Conservation (phyloP, 2,113 vertebrate genomes). For the Platichthys flesus region DNA sequence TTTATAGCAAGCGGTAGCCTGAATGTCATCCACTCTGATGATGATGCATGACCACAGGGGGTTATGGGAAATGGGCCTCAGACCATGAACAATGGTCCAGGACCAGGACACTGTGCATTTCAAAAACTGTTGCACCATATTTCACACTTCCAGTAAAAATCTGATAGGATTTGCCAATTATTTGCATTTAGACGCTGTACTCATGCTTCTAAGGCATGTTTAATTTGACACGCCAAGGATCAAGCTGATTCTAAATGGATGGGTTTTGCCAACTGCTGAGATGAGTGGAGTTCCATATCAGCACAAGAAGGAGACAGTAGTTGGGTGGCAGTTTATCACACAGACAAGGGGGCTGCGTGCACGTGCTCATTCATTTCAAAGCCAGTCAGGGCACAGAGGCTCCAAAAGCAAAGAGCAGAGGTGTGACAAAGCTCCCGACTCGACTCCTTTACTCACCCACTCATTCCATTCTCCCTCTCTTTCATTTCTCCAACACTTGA, state of each 20-base stretch:
- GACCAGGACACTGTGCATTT: slow-evolving; percentile 14
- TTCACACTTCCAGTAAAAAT: slow-evolving; percentile 4
- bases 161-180: slow-evolving; percentile 37
- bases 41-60: slow-evolving; percentile 43
- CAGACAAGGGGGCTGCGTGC: background rate
- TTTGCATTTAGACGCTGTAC: slow-evolving; percentile 35
- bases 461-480: background rate
- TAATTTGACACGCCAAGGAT: slow-evolving; percentile 18
- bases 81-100: background rate
- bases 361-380: slow-evolving; percentile 41
- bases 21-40: slow-evolving; percentile 40
- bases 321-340: slow-evolving; percentile 32
- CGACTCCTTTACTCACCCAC: background rate
- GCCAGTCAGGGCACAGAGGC: slow-evolving; percentile 1
- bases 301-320: slow-evolving; percentile 20
- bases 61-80: slow-evolving; percentile 13
- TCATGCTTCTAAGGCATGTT: slow-evolving; percentile 20
- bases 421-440: background rate
- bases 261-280: slow-evolving; percentile 46
- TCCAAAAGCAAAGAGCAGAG: background rate
- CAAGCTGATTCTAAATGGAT: slow-evolving; percentile 18
- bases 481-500: background rate
- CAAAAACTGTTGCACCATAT: background rate
- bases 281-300: slow-evolving; percentile 30
- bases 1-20: slow-evolving; percentile 35